A percentile compares a stretch with the other conserved stretches of the same genome.
These are phyloP conservation scores for Nezara viridula DNA, from an alignment of 2,888 invertebrate genomes.

Conservation along the genomic window DNA sequence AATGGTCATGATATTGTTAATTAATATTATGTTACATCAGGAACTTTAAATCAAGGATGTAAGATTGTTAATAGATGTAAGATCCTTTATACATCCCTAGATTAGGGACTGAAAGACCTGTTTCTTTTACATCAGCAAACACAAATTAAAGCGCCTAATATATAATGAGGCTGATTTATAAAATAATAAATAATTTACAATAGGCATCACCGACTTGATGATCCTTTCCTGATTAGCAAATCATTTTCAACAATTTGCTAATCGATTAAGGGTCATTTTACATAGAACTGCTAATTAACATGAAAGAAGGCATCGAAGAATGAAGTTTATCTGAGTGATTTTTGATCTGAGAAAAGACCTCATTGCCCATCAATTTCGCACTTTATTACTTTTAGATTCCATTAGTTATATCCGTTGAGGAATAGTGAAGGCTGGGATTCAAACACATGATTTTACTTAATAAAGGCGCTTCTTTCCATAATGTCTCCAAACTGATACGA, in stretches of 20 bases:
- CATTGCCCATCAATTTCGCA: neutral
- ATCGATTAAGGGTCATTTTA: conserved; percentile 47
- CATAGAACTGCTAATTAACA: conserved; percentile 19
- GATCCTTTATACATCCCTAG: neutral
- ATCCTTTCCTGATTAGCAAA: conserved; percentile 42
- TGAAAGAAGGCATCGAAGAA: conserved; percentile 16
- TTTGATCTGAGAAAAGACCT: neutral
- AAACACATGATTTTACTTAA: neutral
- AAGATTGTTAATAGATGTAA: neutral
- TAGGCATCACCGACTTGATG: conserved; percentile 25
- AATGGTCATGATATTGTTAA: conserved; percentile 30
- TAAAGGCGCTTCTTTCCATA: neutral
- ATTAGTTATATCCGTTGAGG: neutral
- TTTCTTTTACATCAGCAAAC: conserved; percentile 38
- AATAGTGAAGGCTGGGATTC: neutral
- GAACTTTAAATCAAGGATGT: conserved; percentile 43
- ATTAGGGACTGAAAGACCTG: conserved; percentile 38
- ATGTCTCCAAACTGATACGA: neutral
- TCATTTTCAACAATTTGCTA: conserved; percentile 25
- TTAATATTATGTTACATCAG: conserved; percentile 41
- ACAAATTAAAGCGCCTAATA: conserved; percentile 13
- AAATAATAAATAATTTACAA: conserved; percentile 39
- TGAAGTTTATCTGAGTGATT: conserved; percentile 35
- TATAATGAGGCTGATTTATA: conserved; percentile 1
- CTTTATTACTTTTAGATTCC: neutral